These are phyloP conservation scores for Drosophila subpulchrella DNA, from an alignment of 1,140 invertebrate species.

Conservation along the genomic window DNA sequence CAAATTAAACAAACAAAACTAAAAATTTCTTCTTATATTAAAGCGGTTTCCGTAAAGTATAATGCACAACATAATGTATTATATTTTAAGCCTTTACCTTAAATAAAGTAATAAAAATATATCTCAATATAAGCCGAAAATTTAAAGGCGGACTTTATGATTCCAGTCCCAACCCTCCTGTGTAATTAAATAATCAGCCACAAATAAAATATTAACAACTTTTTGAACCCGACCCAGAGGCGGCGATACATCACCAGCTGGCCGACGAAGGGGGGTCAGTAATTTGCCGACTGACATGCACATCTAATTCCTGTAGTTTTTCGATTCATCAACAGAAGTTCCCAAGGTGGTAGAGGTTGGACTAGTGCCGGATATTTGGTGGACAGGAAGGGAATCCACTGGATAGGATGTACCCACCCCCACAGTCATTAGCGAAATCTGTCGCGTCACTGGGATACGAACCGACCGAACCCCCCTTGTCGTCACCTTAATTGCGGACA, in stretches of 20 bases:
- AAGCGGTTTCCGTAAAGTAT: too few species aligned
- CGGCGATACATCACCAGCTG: constrained; percentile 40
- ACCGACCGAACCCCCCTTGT: constrained; percentile 1
- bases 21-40: too few species aligned
- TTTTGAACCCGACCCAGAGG: constrained; percentile 23
- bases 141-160: neutral
- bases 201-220: constrained; percentile 44
- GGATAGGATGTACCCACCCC: neutral
- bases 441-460: constrained; percentile 42
- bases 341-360: constrained; percentile 12
- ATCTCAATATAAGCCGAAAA: constrained; percentile 1
- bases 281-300: constrained; percentile 35
- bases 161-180: neutral
- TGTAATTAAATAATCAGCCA: constrained; percentile 43
- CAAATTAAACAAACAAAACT: neutral
- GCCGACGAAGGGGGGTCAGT: constrained; percentile 17
- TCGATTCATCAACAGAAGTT: constrained; percentile 44
- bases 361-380: constrained; percentile 1
- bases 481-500: constrained; percentile 49
- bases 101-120: neutral
- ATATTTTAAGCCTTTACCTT: neutral
- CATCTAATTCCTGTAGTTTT: constrained; percentile 41
- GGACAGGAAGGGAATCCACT: constrained; percentile 17
- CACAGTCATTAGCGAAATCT: constrained; percentile 55
- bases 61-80: neutral